phyloP scores from a whole-genome alignment of 2,888 invertebrate genomes.

The Trisateles emortualis region DNA sequence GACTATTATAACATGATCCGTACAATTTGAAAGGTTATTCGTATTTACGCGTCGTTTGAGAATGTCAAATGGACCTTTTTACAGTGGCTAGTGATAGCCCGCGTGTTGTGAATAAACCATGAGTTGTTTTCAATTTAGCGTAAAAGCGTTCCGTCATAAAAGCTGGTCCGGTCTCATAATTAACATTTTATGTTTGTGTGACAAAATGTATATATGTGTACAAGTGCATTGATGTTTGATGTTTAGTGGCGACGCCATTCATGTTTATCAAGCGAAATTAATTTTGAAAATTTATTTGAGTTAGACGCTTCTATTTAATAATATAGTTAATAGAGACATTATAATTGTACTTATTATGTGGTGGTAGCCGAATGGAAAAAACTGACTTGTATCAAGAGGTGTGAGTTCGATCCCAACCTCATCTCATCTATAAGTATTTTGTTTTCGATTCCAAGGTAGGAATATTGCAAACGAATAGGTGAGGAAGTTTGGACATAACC shows the following conservation, averaged over 20 bases:
- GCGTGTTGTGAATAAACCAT: conserved; percentile 83
- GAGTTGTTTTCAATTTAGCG: conserved; percentile 85
- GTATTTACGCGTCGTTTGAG: conserved; percentile 30
- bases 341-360: too few relatives aligned
- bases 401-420: too few relatives aligned
- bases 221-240: conserved; percentile 53
- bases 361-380: too few relatives aligned
- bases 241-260: conserved; percentile 30
- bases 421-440: too few relatives aligned
- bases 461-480: too few relatives aligned
- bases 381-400: too few relatives aligned
- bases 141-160: conserved; percentile 84
- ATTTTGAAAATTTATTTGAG: too few relatives aligned
- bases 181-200: conserved; percentile 72
- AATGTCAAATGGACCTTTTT: conserved; percentile 63
- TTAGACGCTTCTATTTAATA: too few relatives aligned
- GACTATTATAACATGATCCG: conserved; percentile 55
- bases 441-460: too few relatives aligned
- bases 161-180: conserved; percentile 72
- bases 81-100: conserved; percentile 63
- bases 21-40: conserved; percentile 43
- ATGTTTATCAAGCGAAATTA: too few relatives aligned
- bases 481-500: too few relatives aligned
- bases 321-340: too few relatives aligned
- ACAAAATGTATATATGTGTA: conserved; percentile 52